These are phyloP conservation scores for Perithous albicinctus DNA, from an alignment of 2,888 invertebrate genomes.

Conservation along the genomic window DNA sequence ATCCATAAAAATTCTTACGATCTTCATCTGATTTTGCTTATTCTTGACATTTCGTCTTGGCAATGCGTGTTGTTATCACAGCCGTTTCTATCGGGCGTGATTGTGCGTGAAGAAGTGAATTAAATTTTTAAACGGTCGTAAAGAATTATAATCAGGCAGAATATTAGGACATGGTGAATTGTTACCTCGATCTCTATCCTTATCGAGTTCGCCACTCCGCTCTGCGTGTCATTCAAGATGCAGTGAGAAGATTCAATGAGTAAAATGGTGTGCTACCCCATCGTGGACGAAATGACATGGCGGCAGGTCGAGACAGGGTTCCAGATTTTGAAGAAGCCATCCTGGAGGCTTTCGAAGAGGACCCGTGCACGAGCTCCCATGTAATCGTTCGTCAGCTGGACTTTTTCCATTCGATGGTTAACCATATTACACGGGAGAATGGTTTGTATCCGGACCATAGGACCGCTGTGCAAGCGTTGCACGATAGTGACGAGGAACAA, in stretches of 20 bases:
- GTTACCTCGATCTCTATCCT: neutral
- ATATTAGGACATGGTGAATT: neutral
- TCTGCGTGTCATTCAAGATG: neutral
- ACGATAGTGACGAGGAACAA: neutral
- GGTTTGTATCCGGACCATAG: neutral
- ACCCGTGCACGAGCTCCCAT: neutral
- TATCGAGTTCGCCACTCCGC: neutral
- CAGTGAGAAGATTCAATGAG: neutral
- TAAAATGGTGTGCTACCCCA: neutral
- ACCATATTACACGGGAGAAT: neutral
- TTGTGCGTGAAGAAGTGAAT: too few relatives aligned
- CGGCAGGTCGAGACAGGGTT: neutral
- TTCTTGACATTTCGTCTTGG: neutral
- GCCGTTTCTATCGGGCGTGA: too few relatives aligned
- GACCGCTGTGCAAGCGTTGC: neutral
- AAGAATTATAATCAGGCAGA: neutral
- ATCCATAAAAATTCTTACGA: too few relatives aligned
- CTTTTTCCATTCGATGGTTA: neutral
- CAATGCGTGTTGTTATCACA: neutral
- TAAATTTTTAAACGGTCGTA: too few relatives aligned
- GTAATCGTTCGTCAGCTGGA: neutral
- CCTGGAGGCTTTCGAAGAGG: neutral
- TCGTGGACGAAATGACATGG: neutral
- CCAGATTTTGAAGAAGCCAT: neutral
- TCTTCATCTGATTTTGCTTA: too few relatives aligned